These are phyloP conservation scores for Nyctibius bracteatus DNA, from an alignment of 2,113 vertebrate species.

Conservation along the genomic window DNA sequence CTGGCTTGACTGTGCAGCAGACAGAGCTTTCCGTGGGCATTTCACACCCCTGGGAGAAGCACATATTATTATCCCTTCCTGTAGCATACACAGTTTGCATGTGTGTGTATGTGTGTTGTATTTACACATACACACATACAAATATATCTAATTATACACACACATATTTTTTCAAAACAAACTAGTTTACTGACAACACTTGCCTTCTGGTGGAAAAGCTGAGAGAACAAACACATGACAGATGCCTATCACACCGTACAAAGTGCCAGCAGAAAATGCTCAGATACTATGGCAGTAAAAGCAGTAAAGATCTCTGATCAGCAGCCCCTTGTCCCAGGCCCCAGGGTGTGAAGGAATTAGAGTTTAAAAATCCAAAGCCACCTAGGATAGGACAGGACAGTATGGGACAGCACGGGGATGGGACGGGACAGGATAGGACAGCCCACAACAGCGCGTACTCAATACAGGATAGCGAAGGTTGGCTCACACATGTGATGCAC, in stretches of 20 bases:
- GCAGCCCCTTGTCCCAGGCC: not conserved
- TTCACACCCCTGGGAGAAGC: not conserved
- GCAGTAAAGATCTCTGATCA: not conserved
- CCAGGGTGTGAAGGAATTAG: not conserved
- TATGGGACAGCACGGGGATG: not conserved
- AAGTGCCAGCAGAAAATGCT: not conserved
- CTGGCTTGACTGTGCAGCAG: not conserved
- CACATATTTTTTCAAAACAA: not conserved
- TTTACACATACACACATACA: not conserved
- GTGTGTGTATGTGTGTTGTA: not conserved
- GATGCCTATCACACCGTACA: not conserved
- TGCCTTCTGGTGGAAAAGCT: conserved; percentile 20
- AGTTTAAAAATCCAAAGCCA: not conserved
- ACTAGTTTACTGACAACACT: conserved; percentile 19
- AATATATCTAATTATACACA: not conserved
- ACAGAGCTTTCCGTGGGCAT: not conserved
- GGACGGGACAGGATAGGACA: not conserved
- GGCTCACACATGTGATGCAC: not conserved
- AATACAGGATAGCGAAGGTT: not conserved
- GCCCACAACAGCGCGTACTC: not conserved
- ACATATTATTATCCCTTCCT: not conserved
- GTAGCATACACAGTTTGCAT: not conserved
- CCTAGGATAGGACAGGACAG: not conserved
- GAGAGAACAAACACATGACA: conserved; percentile 33
- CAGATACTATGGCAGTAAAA: not conserved